A percentile compares a stretch with the other conserved stretches of the same genome.
Evolutionary conservation across 2,797 vertebrate species (phyloP).

Genomic region (Parauchenoglanis punctatus): DNA sequence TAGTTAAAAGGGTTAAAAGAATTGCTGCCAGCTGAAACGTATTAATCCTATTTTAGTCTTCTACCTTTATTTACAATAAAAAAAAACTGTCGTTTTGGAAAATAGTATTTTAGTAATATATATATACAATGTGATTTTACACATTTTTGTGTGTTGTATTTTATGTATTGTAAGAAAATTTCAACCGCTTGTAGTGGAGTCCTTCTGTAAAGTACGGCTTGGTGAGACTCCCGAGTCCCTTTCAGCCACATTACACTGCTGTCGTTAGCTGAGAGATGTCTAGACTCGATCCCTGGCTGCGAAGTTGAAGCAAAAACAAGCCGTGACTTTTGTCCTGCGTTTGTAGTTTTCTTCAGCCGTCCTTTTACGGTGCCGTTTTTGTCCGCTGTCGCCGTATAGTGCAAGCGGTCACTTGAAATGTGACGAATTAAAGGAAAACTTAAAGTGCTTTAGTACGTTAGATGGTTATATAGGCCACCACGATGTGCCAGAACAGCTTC

Average conservation of each 20-base stretch:
- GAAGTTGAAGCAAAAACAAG: slow-evolving; percentile 7
- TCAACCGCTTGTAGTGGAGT: not conserved
- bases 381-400: not conserved
- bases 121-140: too few species aligned
- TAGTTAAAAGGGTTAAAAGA: too few species aligned
- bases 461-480: not conserved
- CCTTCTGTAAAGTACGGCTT: not conserved
- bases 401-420: not conserved
- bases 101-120: too few species aligned
- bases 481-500: not conserved
- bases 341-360: not conserved
- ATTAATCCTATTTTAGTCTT: too few species aligned
- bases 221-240: not conserved
- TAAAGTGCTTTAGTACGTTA: not conserved
- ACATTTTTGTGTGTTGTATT: too few species aligned
- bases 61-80: too few species aligned
- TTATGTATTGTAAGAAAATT: not conserved
- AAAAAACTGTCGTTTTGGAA: too few species aligned
- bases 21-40: too few species aligned
- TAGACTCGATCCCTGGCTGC: slow-evolving; percentile 22
- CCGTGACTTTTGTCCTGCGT: not conserved
- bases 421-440: not conserved
- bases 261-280: slow-evolving; percentile 15
- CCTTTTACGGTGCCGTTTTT: not conserved
- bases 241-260: not conserved